Evolutionary conservation across 2,888 invertebrate species (phyloP).

Genomic region (Stenodema calcarata): DNA sequence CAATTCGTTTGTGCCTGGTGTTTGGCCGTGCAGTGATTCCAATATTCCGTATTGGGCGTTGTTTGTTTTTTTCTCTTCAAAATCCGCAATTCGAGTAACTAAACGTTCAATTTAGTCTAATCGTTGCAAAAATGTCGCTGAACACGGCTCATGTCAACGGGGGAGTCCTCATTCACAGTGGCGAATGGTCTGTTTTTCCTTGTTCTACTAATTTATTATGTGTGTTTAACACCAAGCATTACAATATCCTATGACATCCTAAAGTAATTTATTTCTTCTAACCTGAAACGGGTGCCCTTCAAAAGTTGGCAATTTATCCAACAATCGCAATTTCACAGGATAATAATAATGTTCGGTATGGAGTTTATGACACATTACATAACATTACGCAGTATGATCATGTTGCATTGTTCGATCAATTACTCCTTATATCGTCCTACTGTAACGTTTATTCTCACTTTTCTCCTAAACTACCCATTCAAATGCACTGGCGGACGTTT

Average conservation of each 20-base stretch:
- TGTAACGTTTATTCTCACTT: no score
- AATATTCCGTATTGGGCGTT: background rate
- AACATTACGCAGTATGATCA: background rate
- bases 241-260: no score
- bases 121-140: conserved; percentile 77
- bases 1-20: background rate
- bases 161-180: conserved; percentile 92
- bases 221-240: no score
- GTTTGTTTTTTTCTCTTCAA: background rate
- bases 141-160: conserved; percentile 94
- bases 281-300: no score
- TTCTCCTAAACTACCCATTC: no score
- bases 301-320: no score
- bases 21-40: background rate
- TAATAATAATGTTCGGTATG: no score
- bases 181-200: conserved; percentile 83
- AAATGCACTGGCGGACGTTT: no score
- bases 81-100: background rate
- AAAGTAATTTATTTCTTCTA: no score
- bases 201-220: background rate
- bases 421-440: no score
- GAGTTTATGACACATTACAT: background rate
- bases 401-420: background rate
- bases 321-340: no score
- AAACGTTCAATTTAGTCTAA: background rate